Percentiles rank a stretch among this genome's conserved stretches.
These are phyloP conservation scores for Orbicella faveolata DNA, from an alignment of 64 coral and sea anemone species.

Conservation along the genomic window DNA sequence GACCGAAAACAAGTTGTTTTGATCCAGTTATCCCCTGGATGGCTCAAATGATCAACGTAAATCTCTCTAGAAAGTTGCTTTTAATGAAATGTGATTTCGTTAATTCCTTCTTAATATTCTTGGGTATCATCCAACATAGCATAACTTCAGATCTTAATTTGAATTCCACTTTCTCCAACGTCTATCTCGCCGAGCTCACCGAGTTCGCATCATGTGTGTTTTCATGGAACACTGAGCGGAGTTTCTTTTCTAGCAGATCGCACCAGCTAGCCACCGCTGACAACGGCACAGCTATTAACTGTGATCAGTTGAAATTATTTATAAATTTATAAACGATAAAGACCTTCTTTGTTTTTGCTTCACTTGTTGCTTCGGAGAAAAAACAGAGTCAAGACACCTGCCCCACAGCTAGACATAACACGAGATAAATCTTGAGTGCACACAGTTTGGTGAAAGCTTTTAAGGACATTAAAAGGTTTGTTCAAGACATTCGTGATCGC, in stretches of 20 bases:
- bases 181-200: neutral
- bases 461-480: no score
- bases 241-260: neutral
- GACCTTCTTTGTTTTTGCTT: neutral
- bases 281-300: neutral
- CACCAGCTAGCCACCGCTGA: neutral
- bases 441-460: neutral
- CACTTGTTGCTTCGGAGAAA: neutral
- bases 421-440: neutral
- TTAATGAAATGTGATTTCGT: conserved; percentile 6
- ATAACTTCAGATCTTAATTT: neutral
- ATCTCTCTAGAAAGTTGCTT: conserved; percentile 19
- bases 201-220: neutral
- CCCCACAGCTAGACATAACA: neutral
- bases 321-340: conserved; percentile 17
- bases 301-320: conserved; percentile 1
- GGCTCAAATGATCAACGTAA: conserved; percentile 20
- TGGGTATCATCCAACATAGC: neutral
- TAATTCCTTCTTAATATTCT: conserved; percentile 4
- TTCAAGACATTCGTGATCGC: no score
- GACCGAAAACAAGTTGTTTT: neutral
- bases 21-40: no score
- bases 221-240: neutral
- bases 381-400: neutral
- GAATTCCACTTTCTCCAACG: neutral